Evolutionary conservation across 1,140 invertebrate genomes (phyloP).

Genomic region (Phocides pigmalion): DNA sequence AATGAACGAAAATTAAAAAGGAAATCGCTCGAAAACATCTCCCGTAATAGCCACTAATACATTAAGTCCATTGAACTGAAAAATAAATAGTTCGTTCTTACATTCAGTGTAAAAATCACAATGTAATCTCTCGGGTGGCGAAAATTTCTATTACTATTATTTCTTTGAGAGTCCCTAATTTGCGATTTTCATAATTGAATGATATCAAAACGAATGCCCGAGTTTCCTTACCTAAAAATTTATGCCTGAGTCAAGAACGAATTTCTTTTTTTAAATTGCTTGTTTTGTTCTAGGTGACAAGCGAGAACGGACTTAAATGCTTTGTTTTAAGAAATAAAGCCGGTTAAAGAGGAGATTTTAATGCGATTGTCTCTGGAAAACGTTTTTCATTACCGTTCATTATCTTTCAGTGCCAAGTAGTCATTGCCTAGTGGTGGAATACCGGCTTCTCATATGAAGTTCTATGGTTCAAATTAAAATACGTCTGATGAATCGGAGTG

Average conservation of each 20-base stretch:
- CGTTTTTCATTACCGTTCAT: constrained; percentile 56
- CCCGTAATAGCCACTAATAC: constrained; percentile 42
- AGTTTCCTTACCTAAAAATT: constrained; percentile 51
- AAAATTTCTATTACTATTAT: constrained; percentile 49
- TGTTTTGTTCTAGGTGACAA: constrained; percentile 40
- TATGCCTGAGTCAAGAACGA: constrained; percentile 41
- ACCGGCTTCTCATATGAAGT: too few species aligned
- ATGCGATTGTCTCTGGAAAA: constrained; percentile 52
- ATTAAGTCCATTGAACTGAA: constrained; percentile 45
- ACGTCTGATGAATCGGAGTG: too few species aligned
- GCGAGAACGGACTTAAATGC: constrained; percentile 39
- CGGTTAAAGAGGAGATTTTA: constrained; percentile 36
- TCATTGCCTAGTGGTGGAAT: too few species aligned
- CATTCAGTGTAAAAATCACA: constrained; percentile 51
- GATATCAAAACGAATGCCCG: constrained; percentile 58
- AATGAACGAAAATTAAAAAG: constrained; percentile 13
- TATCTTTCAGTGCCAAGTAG: constrained; percentile 37
- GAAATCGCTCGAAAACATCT: constrained; percentile 27
- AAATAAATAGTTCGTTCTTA: constrained; percentile 44
- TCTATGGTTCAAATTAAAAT: too few species aligned
- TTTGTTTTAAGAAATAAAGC: constrained; percentile 37
- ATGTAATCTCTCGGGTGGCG: constrained; percentile 40
- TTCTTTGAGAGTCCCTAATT: constrained; percentile 50
- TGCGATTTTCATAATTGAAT: constrained; percentile 64
- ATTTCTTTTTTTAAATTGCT: constrained; percentile 50